Percentiles rank a stretch among this genome's conserved stretches.
phyloP scores from a whole-genome alignment of 2,888 invertebrate genomes.

The Cheilosia grossa region DNA sequence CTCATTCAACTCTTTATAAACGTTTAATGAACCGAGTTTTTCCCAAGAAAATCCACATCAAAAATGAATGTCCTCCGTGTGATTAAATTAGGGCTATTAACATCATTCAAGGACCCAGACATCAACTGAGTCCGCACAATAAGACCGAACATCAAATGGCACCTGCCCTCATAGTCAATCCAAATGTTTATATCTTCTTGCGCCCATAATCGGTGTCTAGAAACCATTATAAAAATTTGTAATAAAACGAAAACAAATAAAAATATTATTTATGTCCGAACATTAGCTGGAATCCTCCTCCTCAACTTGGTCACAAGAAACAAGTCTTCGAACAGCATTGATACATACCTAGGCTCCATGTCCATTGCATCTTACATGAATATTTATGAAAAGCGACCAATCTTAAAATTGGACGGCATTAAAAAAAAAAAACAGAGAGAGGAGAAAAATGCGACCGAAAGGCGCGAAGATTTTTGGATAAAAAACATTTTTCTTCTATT shows the following conservation, averaged over 20 bases:
- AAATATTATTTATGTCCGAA: conserved; percentile 42
- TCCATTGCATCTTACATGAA: conserved; percentile 12
- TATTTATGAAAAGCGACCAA: conserved; percentile 35
- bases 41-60: conserved; percentile 6
- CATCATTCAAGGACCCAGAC: conserved; percentile 26
- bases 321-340: conserved; percentile 18
- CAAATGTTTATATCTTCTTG: conserved; percentile 44
- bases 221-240: conserved; percentile 37
- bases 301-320: conserved; percentile 9
- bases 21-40: not conserved
- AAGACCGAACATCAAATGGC: conserved; percentile 18
- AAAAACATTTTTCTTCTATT: conserved; percentile 40
- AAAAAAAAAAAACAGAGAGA: conserved; percentile 7
- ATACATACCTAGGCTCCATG: not conserved
- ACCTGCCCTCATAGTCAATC: conserved; percentile 45
- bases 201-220: conserved; percentile 30
- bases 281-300: conserved; percentile 29
- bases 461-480: conserved; percentile 39
- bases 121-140: conserved; percentile 5
- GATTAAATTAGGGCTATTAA: conserved; percentile 31
- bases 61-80: conserved; percentile 21
- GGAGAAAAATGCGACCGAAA: conserved; percentile 34
- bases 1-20: not conserved
- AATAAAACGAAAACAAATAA: conserved; percentile 48
- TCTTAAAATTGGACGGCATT: conserved; percentile 31